Evolutionary conservation across 2,888 invertebrate species (phyloP).

Genomic region (Argyresthia goedartella): DNA sequence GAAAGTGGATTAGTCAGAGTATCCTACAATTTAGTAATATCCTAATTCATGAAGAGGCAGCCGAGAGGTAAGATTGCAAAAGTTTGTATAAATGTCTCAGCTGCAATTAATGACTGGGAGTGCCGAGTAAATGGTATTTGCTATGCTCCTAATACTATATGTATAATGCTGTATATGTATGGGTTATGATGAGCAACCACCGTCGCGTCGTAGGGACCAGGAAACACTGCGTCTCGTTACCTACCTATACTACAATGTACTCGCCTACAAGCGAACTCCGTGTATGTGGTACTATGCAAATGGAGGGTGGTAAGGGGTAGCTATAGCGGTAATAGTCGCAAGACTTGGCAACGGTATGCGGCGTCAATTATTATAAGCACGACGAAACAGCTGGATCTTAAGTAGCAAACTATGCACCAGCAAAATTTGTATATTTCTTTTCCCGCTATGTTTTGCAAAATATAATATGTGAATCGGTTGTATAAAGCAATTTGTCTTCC

Average conservation of each 20-base stretch:
- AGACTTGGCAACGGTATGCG: constrained; percentile 45
- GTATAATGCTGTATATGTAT: too few relatives aligned
- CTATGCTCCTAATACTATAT: too few relatives aligned
- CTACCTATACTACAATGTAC: too few relatives aligned
- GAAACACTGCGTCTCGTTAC: too few relatives aligned
- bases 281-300: constrained; percentile 1
- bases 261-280: too few relatives aligned
- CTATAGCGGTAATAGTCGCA: constrained; percentile 13
- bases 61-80: too few relatives aligned
- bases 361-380: constrained; percentile 51
- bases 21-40: too few relatives aligned
- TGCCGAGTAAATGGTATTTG: background rate
- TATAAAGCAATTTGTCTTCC: constrained; percentile 1
- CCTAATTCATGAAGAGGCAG: too few relatives aligned
- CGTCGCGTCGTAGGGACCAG: too few relatives aligned
- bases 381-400: constrained; percentile 30
- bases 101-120: background rate
- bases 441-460: background rate
- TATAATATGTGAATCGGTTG: background rate
- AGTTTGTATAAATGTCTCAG: too few relatives aligned
- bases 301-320: constrained; percentile 3
- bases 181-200: too few relatives aligned
- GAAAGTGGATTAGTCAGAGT: too few relatives aligned
- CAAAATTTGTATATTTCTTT: constrained; percentile 6
- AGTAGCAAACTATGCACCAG: constrained; percentile 13